Base-by-base conservation (phyloP, 2,113 vertebrate species). In the Calypte anna region DNA sequence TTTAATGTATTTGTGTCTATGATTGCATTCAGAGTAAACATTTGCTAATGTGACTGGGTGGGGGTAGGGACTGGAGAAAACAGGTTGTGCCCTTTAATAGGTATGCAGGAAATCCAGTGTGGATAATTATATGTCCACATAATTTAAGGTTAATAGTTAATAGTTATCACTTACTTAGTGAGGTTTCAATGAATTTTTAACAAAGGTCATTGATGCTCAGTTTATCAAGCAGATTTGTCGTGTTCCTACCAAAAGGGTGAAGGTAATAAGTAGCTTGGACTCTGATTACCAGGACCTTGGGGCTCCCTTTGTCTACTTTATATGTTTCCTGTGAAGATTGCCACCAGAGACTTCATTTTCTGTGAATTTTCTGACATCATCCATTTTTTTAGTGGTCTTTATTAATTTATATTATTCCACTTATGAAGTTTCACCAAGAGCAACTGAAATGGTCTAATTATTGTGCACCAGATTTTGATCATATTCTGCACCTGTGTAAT, bases 141-240 rank as follows among this genome's bases (percentile, higher is more conserved):
- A 74, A 91, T 89, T 76, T 93, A 92, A 90, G 66, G 82, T 70
- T 82, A 82, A 87, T 90, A 59, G 70, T 85, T 82, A 77, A 87
- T 90, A 63, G 70, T 85, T 82, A 77, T 80, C 28, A 91, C 80
- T 91, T 91, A 75, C 69, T 63, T 46, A 48, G 68, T 66, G 68
- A 93, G 46, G 31, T 95, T 94, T 85, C 63, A 68, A 59, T 94
- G 91, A 90, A 77, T 83, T 90, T 88, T 94, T 93, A 94, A 86
- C 7, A 0, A 40, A 90, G 93, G 87, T 91, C 94, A 81, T 4
- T 30, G 91, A 20, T 57, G 50, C 58, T 88, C 78, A 22, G 74
- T 95, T 89, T 82, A 79, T 95, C 84, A 94, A 85, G 48, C 15
- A 17, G 75, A 63, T 94, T 90, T 88, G 67, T 55, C 0, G 0